These are phyloP conservation scores for Cynocephalus volans DNA, from an alignment of 2,113 vertebrate genomes.

Conservation along the genomic window DNA sequence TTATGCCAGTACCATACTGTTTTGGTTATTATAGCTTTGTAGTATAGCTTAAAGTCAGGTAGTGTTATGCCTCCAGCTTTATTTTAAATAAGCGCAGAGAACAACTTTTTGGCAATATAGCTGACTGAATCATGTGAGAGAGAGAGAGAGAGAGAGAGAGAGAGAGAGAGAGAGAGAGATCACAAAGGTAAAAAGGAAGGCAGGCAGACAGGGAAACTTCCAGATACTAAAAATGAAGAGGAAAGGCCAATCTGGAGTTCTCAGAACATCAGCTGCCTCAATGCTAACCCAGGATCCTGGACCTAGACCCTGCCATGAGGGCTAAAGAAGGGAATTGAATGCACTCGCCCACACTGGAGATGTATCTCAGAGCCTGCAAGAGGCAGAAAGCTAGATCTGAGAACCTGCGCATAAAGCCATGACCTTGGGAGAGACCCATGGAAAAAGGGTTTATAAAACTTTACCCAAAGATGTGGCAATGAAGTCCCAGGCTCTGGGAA, in stretches of 20 bases:
- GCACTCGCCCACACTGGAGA: accelerated
- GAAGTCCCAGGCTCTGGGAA: not conserved
- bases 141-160: not conserved
- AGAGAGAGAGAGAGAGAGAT: not conserved
- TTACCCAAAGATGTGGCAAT: not conserved
- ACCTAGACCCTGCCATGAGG: no score
- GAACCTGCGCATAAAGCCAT: no score
- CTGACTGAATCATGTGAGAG: not conserved
- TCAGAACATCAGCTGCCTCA: accelerated
- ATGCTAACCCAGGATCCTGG: accelerated
- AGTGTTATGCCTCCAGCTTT: no score
- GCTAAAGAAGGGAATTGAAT: not conserved
- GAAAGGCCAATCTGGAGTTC: accelerated
- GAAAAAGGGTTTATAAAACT: not conserved
- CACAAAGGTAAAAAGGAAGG: no score
- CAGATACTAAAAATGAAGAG: not conserved
- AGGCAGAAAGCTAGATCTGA: not conserved
- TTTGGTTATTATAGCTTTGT: no score
- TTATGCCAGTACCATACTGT: no score
- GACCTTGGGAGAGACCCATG: not conserved
- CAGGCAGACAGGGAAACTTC: not conserved
- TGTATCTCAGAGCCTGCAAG: not conserved
- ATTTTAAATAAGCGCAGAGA: not conserved
- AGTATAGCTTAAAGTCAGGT: no score
- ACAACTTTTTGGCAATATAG: not conserved